Base-by-base conservation (phyloP, 2,113 vertebrate genomes). In the Osmerus mordax region DNA sequence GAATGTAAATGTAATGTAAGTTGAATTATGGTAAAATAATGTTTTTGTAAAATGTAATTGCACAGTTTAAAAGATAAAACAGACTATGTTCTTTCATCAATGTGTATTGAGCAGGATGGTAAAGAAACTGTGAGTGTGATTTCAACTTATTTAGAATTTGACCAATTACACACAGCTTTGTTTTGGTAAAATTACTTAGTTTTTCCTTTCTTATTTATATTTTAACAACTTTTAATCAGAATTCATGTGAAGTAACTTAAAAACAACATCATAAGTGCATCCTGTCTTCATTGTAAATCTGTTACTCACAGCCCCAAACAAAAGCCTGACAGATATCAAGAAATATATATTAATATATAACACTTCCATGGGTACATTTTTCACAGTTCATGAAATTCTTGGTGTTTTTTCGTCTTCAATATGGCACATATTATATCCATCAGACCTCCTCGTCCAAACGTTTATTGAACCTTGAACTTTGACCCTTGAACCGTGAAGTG, bases 191-290 rank as follows among this genome's bases (percentile, higher is more conserved):
- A 47, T 47, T 11, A 47, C 41, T 47, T 47, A 2, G 2, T 47
- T 47, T 47, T 7, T 47, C 41, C 32, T 36, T 36, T 36, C 32
- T 36, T 7, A 36, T 47, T 47, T 47, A 47, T 11, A 47, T 47
- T 47, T 47, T 9, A 47, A 47, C 41, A 47, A 47, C 41, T 47
- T 47, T 47, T 47, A 47, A 9, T 47, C 2, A n/a, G 47, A 70
- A 67, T 53, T 32, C 19, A 77, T 2, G 60, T 65, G 78, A 80
- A 81, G 80, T 64, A 47, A 63, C 58, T 87, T 85, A 54, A 87
- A 72, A 84, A 83, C 74, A 81, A 81, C 71, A 74, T 73, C 74
- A 80, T 90, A 91, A 92, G 90, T 92, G 91, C 91, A 77, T 89
- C 81, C 71, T 69, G 75, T 85, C 77, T 83, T 76, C 65, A 79